A percentile compares a stretch with the other conserved stretches of the same genome.
These are phyloP conservation scores for Lamellibrachia columna DNA, from an alignment of 2,888 invertebrate genomes.

Conservation along the genomic window DNA sequence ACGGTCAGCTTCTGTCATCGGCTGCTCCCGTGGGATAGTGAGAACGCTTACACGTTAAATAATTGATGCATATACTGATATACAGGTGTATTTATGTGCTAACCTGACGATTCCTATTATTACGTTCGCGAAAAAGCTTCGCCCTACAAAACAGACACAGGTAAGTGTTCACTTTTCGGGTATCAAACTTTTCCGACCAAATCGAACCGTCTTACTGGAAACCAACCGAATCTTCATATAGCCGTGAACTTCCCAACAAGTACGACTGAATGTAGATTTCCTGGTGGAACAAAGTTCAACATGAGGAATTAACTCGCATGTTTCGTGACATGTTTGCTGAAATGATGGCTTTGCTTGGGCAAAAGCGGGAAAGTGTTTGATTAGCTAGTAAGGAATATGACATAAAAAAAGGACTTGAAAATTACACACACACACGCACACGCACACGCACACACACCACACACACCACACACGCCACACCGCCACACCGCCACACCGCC, in stretches of 20 bases:
- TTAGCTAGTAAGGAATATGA: background rate
- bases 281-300: background rate
- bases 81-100: background rate
- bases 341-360: background rate
- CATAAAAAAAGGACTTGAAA: background rate
- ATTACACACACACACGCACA: too few species aligned
- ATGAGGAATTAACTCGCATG: background rate
- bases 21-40: background rate
- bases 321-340: background rate
- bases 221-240: background rate
- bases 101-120: background rate
- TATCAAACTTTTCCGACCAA: background rate
- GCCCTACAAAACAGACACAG: background rate
- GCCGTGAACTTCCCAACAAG: background rate
- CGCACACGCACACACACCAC: too few species aligned
- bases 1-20: background rate
- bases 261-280: background rate
- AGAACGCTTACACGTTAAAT: background rate
- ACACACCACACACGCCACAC: too few species aligned
- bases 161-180: background rate
- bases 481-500: too few species aligned
- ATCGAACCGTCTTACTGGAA: background rate
- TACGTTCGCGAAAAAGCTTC: background rate
- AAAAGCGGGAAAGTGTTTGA: background rate
- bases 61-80: background rate